Base-by-base conservation (phyloP, 2,888 invertebrate species). In the Eupithecia subfuscata region DNA sequence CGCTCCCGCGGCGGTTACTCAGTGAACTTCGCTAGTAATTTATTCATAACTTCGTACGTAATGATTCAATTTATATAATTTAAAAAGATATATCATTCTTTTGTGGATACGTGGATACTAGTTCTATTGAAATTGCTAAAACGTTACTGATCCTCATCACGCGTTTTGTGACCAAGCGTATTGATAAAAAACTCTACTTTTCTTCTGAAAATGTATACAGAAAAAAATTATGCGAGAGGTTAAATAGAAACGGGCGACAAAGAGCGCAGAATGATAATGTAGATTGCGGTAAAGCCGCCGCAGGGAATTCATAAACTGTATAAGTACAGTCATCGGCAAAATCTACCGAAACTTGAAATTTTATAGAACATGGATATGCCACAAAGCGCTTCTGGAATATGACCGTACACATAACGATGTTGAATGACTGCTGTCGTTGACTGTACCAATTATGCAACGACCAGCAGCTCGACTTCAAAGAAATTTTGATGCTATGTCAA, bases 181-280 rank as follows among this genome's bases (percentile, higher is more conserved):
- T 25, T 60, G 14, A 6, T 14, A 8, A 25, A 60, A 60, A 60
- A 60, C 14, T 14, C 56, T 5, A 1, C 60, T 60, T 60, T 25
- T 11, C 11, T n/a, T n/a, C n/a, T 56, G 60, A 25, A 22, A 56
- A 56, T 11, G 56, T 22, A 25, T 25, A 25, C 52, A 14, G 5
- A 65, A 65, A 37, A 34, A 34, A 6, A 18, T 34, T 8, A 11
- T n/a, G 1, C 8, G 9, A n/a, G 18, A 65, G 37, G 5, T 18
- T 22, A 67, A 67, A 67, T 37, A 40, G 37, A 67, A 37, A 40
- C 37, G 69, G n/a, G 74, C 40, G 75, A 70, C 70, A 73, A 71
- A 76, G 80, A 75, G 80, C 80, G 79, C 80, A 80, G 82, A 84
- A 86, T 84, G 82, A 80, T 86, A 87, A 87, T 86, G 87, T 84